Conservation (phyloP, 2,888 invertebrate genomes). For the Clivina fossor region DNA sequence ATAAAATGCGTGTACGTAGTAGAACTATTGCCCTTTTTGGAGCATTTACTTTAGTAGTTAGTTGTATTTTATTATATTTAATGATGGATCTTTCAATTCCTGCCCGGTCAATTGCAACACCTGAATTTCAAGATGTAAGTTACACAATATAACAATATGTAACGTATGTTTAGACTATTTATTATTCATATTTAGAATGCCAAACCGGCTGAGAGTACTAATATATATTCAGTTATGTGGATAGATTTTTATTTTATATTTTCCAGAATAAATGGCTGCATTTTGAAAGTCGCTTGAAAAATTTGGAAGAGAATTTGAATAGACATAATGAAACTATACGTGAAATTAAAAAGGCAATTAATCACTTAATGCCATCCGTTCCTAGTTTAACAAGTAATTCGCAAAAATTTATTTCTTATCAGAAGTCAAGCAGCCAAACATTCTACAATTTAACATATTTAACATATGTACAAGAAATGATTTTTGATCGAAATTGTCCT, state of each 20-base stretch:
- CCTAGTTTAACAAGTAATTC: constrained; percentile 43
- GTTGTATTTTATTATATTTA: constrained; percentile 66
- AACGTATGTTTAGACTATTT: too few species aligned
- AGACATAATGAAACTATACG: constrained; percentile 68
- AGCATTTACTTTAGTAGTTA: constrained; percentile 61
- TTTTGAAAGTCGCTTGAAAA: constrained; percentile 68
- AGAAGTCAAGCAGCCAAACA: too few species aligned
- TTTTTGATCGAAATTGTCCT: constrained; percentile 55
- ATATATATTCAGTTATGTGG: constrained; percentile 12
- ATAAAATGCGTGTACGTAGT: too few species aligned
- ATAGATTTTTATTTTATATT: constrained; percentile 16
- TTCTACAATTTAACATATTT: constrained; percentile 37
- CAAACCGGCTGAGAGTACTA: too few species aligned
- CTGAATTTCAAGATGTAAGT: constrained; percentile 63
- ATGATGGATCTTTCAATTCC: constrained; percentile 66
- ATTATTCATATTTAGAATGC: too few species aligned
- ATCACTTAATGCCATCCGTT: constrained; percentile 52
- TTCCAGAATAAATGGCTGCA: constrained; percentile 69
- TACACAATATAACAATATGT: too few species aligned
- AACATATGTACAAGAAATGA: constrained; percentile 45
- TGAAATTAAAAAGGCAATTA: constrained; percentile 64
- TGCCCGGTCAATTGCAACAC: constrained; percentile 59
- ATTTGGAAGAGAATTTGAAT: constrained; percentile 67
- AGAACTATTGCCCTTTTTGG: constrained; percentile 63
- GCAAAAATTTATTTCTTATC: constrained; percentile 39